Conservation (phyloP, 2,888 invertebrate species). For the Idaea dimidiata region DNA sequence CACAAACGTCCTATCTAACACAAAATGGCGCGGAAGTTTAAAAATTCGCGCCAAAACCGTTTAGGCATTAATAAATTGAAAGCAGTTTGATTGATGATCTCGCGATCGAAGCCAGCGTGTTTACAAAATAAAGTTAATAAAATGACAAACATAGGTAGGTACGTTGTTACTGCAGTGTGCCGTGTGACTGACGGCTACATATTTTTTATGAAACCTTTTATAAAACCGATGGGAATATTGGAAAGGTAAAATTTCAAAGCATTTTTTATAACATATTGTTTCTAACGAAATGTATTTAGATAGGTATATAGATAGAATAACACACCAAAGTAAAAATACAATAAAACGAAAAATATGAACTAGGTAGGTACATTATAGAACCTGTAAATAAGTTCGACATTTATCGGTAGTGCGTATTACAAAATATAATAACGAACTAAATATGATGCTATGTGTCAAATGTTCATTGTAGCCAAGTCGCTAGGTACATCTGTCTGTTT, state of each 20-base stretch:
- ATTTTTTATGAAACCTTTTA: conserved; percentile 28
- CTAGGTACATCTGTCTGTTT: neutral
- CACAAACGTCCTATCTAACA: neutral
- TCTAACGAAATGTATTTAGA: neutral
- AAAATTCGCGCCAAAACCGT: conserved; percentile 36
- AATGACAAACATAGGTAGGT: conserved; percentile 27
- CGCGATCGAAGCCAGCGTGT: conserved; percentile 24
- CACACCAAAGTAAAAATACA: too few relatives aligned
- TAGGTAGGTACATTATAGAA: too few relatives aligned
- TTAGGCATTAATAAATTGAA: conserved; percentile 61
- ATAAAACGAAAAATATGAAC: too few relatives aligned
- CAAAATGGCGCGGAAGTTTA: conserved; percentile 26
- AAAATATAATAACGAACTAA: too few relatives aligned
- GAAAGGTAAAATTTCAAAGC: conserved; percentile 13
- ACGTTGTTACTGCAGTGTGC: conserved; percentile 29
- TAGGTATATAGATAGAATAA: too few relatives aligned
- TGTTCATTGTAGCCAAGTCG: neutral
- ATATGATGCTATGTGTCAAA: too few relatives aligned
- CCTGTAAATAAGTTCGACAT: too few relatives aligned
- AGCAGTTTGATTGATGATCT: conserved; percentile 54
- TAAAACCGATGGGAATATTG: conserved; percentile 7
- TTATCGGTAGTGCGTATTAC: too few relatives aligned
- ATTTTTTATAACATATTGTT: conserved; percentile 7
- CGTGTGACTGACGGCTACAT: conserved; percentile 35
- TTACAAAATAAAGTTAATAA: conserved; percentile 39